A percentile compares a stretch with the other conserved stretches of the same genome.
Conservation (phyloP, 2,113 vertebrate genomes). For the Pica pica region DNA sequence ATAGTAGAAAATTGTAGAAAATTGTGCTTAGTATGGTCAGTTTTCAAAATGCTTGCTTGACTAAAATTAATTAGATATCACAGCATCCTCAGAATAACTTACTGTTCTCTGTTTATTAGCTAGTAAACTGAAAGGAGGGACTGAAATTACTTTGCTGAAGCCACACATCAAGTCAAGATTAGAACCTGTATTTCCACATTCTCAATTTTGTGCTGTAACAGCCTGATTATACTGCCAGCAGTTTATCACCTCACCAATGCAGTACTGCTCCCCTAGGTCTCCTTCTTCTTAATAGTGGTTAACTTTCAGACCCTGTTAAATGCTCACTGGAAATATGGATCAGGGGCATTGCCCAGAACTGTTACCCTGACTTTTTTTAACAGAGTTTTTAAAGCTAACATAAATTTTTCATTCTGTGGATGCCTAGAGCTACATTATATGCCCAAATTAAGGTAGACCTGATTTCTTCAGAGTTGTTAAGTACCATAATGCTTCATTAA, state of each 20-base stretch:
- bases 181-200: constrained; percentile 10
- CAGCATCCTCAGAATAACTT: not conserved
- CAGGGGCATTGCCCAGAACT: not conserved
- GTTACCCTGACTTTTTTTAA: not conserved
- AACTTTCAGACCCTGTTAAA: constrained; percentile 39
- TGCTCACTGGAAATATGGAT: not conserved
- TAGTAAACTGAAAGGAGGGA: constrained; percentile 7
- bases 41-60: constrained; percentile 26
- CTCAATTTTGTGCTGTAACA: constrained; percentile 21
- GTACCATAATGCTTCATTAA: not conserved
- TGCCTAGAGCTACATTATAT: not conserved
- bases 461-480: not conserved
- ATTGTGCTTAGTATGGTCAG: not conserved
- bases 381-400: not conserved
- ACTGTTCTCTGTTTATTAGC: constrained; percentile 20
- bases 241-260: constrained; percentile 23
- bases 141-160: constrained; percentile 23
- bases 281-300: constrained; percentile 25
- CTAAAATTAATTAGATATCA: constrained; percentile 28
- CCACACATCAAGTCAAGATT: constrained; percentile 29
- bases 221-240: constrained; percentile 9
- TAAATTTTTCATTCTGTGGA: not conserved
- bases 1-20: not conserved
- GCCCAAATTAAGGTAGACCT: not conserved
- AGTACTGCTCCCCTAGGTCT: constrained; percentile 18